Evolutionary conservation across 2,888 invertebrate genomes (phyloP).

Genomic region (Trichacis sp.): DNA sequence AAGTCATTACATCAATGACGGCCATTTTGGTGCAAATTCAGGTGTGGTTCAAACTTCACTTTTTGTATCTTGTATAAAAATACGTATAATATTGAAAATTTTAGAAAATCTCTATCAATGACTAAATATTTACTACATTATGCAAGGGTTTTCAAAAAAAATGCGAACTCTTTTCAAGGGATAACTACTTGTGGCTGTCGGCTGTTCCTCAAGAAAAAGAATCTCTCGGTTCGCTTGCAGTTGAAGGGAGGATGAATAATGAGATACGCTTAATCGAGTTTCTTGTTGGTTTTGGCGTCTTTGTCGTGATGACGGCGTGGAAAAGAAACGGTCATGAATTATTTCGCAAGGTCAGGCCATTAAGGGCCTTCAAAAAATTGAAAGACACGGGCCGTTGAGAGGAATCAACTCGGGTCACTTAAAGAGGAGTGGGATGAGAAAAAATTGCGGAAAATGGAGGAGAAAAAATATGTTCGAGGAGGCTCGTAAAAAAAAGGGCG

Average conservation of each 20-base stretch:
- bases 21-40: too few relatives aligned
- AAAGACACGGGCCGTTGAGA: slow-evolving; percentile 1
- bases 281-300: slow-evolving; percentile 22
- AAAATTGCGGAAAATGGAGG: neutral
- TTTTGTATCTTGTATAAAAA: too few relatives aligned
- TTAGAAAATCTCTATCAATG: too few relatives aligned
- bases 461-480: neutral
- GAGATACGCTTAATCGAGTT: slow-evolving; percentile 35
- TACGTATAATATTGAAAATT: too few relatives aligned
- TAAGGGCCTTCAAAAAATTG: slow-evolving; percentile 12
- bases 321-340: slow-evolving; percentile 13
- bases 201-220: slow-evolving; percentile 7
- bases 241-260: slow-evolving; percentile 31
- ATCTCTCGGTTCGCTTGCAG: slow-evolving; percentile 11
- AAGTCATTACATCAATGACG: too few relatives aligned
- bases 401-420: slow-evolving; percentile 1
- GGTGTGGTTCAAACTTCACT: too few relatives aligned
- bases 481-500: neutral
- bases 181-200: neutral
- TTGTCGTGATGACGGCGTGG: slow-evolving; percentile 10
- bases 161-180: too few relatives aligned
- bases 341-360: slow-evolving; percentile 1
- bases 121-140: too few relatives aligned
- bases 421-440: neutral
- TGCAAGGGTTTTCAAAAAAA: too few relatives aligned